These are phyloP conservation scores for Aphelenchoides avenae DNA, from an alignment of 1,140 invertebrate species.

Conservation along the genomic window DNA sequence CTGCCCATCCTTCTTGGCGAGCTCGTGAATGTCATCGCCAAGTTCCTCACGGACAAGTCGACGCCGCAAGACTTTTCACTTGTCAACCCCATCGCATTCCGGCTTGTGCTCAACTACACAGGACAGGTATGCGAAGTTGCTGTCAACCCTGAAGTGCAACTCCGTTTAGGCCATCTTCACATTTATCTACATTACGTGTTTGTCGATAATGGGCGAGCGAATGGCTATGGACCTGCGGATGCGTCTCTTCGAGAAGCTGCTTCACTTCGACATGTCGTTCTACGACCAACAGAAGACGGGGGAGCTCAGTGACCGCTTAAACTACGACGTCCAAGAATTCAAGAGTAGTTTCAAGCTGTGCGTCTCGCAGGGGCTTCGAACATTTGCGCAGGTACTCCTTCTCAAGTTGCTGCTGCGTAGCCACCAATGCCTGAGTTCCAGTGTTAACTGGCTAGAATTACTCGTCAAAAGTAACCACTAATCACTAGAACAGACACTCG, in stretches of 20 bases:
- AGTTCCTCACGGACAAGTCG: constrained; percentile 52
- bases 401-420: background rate
- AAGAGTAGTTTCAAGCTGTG: constrained; percentile 85
- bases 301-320: constrained; percentile 81
- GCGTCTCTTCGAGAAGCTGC: constrained; percentile 74
- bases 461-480: background rate
- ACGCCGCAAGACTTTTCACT: constrained; percentile 65
- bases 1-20: constrained; percentile 73
- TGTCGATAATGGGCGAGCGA: constrained; percentile 79
- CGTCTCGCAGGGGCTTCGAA: constrained; percentile 23
- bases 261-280: constrained; percentile 82
- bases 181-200: constrained; percentile 78
- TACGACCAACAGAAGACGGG: constrained; percentile 84
- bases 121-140: constrained; percentile 64
- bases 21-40: constrained; percentile 72
- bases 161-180: constrained; percentile 73
- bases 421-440: background rate
- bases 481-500: constrained; percentile 65
- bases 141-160: background rate
- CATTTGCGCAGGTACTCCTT: constrained; percentile 23
- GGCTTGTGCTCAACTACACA: constrained; percentile 69
- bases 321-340: constrained; percentile 89
- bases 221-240: constrained; percentile 75
- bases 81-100: constrained; percentile 68
- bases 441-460: background rate